These are phyloP conservation scores for Paramisgurnus dabryanus DNA, from an alignment of 2,113 vertebrate species.

Conservation along the genomic window DNA sequence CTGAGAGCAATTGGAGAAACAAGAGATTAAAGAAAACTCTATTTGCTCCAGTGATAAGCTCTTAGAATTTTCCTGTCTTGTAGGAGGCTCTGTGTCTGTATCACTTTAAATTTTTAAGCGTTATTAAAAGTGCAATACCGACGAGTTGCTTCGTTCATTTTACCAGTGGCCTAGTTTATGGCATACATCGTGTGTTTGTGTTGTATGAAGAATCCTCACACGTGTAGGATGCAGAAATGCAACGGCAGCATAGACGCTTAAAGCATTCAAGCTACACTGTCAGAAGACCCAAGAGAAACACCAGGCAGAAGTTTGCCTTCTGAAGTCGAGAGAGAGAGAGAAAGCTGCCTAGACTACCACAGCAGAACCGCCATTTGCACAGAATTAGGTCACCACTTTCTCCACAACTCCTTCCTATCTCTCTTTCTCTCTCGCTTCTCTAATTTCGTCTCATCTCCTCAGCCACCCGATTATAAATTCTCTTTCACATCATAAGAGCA, in stretches of 20 bases:
- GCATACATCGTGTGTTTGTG: constrained; percentile 33
- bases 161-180: constrained; percentile 38
- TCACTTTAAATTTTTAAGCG: too few species aligned
- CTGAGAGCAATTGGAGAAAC: too few species aligned
- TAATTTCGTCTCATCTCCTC: constrained; percentile 58
- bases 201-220: constrained; percentile 27
- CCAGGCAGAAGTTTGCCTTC: constrained; percentile 23
- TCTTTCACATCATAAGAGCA: constrained; percentile 62
- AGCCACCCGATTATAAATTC: constrained; percentile 59
- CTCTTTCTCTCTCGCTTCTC: constrained; percentile 43
- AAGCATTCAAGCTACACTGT: constrained; percentile 32
- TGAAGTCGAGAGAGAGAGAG: constrained; percentile 38
- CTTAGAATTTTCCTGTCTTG: too few species aligned
- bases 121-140: not conserved
- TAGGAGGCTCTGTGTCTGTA: too few species aligned
- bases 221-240: constrained; percentile 32
- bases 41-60: too few species aligned
- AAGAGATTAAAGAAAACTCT: too few species aligned
- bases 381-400: constrained; percentile 77
- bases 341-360: constrained; percentile 66
- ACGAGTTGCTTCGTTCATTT: not conserved
- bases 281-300: constrained; percentile 42
- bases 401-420: constrained; percentile 51
- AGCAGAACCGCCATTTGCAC: constrained; percentile 68
- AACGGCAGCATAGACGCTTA: constrained; percentile 25